A percentile compares a stretch with the other conserved stretches of the same genome.
Conservation (phyloP, 2,113 vertebrate species). For the Rhombomys opimus region DNA sequence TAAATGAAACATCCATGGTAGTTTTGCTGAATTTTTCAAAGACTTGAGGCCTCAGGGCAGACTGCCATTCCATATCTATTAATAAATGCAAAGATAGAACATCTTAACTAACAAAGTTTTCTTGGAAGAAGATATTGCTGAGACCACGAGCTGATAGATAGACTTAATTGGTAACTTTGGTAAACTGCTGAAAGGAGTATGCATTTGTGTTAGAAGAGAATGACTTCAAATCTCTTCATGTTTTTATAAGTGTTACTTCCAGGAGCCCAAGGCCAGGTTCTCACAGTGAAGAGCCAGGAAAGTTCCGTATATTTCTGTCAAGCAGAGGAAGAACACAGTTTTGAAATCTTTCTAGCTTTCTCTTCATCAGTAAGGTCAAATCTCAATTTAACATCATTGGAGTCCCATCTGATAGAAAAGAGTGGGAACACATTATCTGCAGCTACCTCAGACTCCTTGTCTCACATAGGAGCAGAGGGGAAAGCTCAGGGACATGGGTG, state of each 20-base stretch:
- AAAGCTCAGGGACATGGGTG: not conserved
- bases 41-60: not conserved
- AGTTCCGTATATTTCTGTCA: not conserved
- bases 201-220: not conserved
- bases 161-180: not conserved
- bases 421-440: not conserved
- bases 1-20: not conserved
- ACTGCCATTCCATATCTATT: not conserved
- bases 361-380: not conserved
- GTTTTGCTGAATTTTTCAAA: not conserved
- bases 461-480: not conserved
- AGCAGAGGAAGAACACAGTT: not conserved
- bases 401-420: no score
- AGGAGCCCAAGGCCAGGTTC: not conserved
- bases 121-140: not conserved
- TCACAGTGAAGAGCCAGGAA: not conserved
- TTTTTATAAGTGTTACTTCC: not conserved
- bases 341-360: not conserved
- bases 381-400: not conserved
- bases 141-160: no score
- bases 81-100: not conserved
- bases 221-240: not conserved
- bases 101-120: not conserved
- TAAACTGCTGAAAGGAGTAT: not conserved
- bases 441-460: not conserved